Base-by-base conservation (phyloP, 2,888 invertebrate genomes). In the Leptodirus hochenwartii region DNA sequence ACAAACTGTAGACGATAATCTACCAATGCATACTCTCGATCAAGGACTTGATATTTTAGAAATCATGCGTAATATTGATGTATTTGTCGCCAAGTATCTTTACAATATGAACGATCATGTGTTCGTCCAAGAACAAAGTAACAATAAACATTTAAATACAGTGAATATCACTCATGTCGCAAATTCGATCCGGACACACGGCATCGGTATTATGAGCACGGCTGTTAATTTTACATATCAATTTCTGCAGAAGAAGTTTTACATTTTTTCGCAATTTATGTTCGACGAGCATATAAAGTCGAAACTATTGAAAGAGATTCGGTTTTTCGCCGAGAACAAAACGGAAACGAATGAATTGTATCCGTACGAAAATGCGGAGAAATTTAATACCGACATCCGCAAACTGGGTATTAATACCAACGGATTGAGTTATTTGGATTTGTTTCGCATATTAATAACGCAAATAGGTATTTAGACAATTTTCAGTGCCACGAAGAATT, bases 231-330 rank as follows among this genome's bases (percentile, higher is more conserved):
- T 81, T 43, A 82, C 84, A 1, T 90, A 90, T 56, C 93, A 93
- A 56, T 95, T 91, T 56, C 60, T 96, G 39, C 70, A 85, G 40
- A 79, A 85, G 42, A 91, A 95, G 53, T 80, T 98, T 46, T 81
- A 79, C 43, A 78, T 79, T 1, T 88, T 98, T 51, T 95, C 95
- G 0, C 93, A 95, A 54, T 96, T 96, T 51, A 71, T 98, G 54
- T 95, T 81, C 49, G 95, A 96, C 50, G 98, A 98, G 54, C 91
- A 91, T 47, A 91, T 98, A 28, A 93, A 95, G 54, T 91, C 93
- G 0, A 68, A 90, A 32, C 62, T 98, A 3, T 68, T 87, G 39
- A 88, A 90, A 55, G 93, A 93, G 51, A 62, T 82, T 36, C 69
- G 81, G 40, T 73, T 69, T 47, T 82, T 90, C 46, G 68, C 74